Evolutionary conservation across 2,888 invertebrate genomes (phyloP).

Genomic region (Matsumyia berberina): DNA sequence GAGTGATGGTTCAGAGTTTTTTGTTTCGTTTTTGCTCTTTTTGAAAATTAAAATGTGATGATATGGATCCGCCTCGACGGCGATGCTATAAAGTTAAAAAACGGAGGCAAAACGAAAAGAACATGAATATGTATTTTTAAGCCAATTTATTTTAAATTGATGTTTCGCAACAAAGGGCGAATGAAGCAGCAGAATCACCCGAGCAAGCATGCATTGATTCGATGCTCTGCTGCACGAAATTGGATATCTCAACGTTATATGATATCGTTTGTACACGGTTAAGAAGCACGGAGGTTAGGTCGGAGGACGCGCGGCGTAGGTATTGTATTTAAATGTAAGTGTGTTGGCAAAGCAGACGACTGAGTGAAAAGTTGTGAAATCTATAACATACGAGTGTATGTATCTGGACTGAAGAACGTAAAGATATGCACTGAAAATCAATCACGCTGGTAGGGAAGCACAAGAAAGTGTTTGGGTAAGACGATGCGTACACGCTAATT

Average conservation of each 20-base stretch:
- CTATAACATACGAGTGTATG: too few species aligned
- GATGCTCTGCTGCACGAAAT: slow-evolving; percentile 9
- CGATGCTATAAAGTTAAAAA: slow-evolving; percentile 5
- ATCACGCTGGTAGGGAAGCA: too few species aligned
- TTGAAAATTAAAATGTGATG: slow-evolving; percentile 34
- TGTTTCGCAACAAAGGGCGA: slow-evolving; percentile 43
- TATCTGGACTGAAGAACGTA: too few species aligned
- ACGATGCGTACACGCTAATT: too few species aligned
- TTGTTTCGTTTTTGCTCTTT: slow-evolving; percentile 6
- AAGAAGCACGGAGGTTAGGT: background rate
- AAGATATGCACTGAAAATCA: too few species aligned
- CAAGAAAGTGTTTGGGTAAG: too few species aligned
- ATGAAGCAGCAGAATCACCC: slow-evolving; percentile 7
- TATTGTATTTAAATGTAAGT: too few species aligned
- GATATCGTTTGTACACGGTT: background rate
- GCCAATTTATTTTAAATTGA: slow-evolving; percentile 60
- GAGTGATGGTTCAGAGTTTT: slow-evolving; percentile 22
- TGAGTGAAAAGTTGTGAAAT: too few species aligned
- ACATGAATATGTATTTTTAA: slow-evolving; percentile 43
- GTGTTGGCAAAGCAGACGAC: too few species aligned
- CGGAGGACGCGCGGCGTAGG: too few species aligned
- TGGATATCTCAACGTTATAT: background rate
- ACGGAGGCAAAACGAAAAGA: background rate
- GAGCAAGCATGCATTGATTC: slow-evolving; percentile 27
- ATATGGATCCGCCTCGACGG: slow-evolving; percentile 25